A percentile compares a stretch with the other conserved stretches of the same genome.
phyloP scores from a whole-genome alignment of 1,140 invertebrate species.

The Scaptomyza montana region DNA sequence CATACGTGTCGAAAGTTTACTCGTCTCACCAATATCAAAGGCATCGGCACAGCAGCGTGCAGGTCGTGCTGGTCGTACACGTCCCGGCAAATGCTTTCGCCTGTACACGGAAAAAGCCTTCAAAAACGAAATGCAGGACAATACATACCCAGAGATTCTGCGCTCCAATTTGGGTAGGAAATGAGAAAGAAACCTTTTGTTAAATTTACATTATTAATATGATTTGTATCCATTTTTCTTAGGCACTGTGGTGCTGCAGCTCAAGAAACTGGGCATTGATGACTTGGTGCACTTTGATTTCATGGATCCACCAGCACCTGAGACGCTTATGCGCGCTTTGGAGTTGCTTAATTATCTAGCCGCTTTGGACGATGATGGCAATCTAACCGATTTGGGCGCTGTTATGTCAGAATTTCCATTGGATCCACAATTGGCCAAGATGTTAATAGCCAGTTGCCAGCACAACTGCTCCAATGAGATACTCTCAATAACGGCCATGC shows the following conservation, averaged over 20 bases:
- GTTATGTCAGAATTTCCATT: constrained; percentile 99
- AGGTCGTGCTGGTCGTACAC: constrained; percentile 97
- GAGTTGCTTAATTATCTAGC: constrained; percentile 99
- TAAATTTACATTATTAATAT: not conserved
- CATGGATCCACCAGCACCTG: constrained; percentile 99
- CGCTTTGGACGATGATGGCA: constrained; percentile 95
- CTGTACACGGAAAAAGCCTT: constrained; percentile 99
- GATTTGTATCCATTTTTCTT: not conserved
- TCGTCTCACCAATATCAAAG: constrained; percentile 99
- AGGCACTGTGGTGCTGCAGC: constrained; percentile 96
- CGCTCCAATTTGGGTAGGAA: constrained; percentile 81
- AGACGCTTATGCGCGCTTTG: constrained; percentile 99
- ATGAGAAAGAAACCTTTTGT: too few relatives aligned
- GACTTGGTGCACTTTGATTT: constrained; percentile 99
- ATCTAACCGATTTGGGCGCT: constrained; percentile 97
- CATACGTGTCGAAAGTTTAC: constrained; percentile 97
- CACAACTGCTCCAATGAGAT: constrained; percentile 99
- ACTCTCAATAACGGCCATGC: constrained; percentile 99
- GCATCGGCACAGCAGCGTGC: constrained; percentile 99
- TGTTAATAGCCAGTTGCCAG: constrained; percentile 98
- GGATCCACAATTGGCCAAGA: constrained; percentile 99
- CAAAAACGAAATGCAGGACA: constrained; percentile 99
- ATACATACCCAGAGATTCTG: constrained; percentile 99
- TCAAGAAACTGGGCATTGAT: constrained; percentile 99
- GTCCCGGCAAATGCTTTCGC: constrained; percentile 99